phyloP scores from a whole-genome alignment of 2,113 vertebrate genomes.

The Poeciliopsis turrubarensis region DNA sequence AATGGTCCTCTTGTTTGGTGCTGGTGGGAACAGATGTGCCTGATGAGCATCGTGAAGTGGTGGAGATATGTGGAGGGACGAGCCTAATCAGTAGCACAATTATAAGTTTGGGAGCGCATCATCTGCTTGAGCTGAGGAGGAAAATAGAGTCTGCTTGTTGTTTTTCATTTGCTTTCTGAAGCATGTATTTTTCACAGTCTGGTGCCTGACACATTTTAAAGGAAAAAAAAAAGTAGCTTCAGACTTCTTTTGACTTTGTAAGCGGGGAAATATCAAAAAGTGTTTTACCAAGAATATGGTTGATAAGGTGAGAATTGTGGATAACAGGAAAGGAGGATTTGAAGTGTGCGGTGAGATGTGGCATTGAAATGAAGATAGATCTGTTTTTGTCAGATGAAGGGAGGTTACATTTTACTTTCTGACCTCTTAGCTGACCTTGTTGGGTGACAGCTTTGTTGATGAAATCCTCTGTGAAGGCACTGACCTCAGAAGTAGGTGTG shows the following conservation, averaged over 20 bases:
- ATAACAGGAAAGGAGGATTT: conserved; percentile 14
- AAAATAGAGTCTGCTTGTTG: conserved; percentile 39
- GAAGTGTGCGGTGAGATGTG: conserved; percentile 34
- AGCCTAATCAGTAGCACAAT: conserved; percentile 72
- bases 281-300: conserved; percentile 37
- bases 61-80: conserved; percentile 58
- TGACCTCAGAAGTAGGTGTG: conserved; percentile 27
- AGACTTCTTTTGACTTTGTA: neutral
- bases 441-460: conserved; percentile 41
- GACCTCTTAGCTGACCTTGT: conserved; percentile 53
- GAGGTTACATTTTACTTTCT: conserved; percentile 28
- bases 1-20: conserved; percentile 63
- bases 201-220: conserved; percentile 2
- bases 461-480: conserved; percentile 37
- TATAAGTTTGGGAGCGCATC: conserved; percentile 66
- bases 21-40: conserved; percentile 74
- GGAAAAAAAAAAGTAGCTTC: neutral
- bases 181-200: conserved; percentile 7
- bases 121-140: conserved; percentile 46
- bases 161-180: conserved; percentile 38
- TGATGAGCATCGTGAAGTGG: conserved; percentile 78
- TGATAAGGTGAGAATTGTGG: neutral
- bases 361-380: conserved; percentile 43
- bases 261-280: conserved; percentile 8
- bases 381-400: conserved; percentile 52